phyloP scores from a whole-genome alignment of 2,888 invertebrate genomes.

The Lithosia quadra region DNA sequence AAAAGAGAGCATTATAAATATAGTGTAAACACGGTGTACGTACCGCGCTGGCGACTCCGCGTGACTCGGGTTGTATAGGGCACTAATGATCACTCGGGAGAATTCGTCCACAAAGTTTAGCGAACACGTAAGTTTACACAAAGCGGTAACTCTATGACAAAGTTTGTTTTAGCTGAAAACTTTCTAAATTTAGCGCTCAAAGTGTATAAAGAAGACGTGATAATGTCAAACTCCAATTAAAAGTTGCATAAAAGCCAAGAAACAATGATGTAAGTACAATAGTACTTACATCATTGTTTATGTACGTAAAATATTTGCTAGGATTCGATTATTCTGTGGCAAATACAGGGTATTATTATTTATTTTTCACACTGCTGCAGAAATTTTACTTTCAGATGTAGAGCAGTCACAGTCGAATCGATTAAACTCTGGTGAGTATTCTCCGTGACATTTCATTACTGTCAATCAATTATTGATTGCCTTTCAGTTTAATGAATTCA shows the following conservation, averaged over 20 bases:
- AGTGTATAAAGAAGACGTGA: not conserved
- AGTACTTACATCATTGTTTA: too few species aligned
- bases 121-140: conserved; percentile 4
- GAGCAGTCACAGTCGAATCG: not conserved
- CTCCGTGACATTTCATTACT: not conserved
- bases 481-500: not conserved
- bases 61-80: not conserved
- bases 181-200: not conserved
- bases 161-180: not conserved
- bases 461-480: not conserved
- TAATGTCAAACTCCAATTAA: not conserved
- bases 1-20: not conserved
- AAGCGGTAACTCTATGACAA: conserved; percentile 7
- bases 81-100: not conserved
- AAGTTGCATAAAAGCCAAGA: not conserved
- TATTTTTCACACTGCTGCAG: too few species aligned
- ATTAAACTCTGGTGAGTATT: not conserved
- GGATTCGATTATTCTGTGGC: too few species aligned
- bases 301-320: too few species aligned
- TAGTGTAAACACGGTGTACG: not conserved
- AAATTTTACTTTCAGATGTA: too few species aligned
- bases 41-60: not conserved
- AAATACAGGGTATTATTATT: too few species aligned
- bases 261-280: not conserved
- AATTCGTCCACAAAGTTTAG: not conserved